These are phyloP conservation scores for Chunga burmeisteri DNA, from an alignment of 2,113 vertebrate genomes.

Conservation along the genomic window DNA sequence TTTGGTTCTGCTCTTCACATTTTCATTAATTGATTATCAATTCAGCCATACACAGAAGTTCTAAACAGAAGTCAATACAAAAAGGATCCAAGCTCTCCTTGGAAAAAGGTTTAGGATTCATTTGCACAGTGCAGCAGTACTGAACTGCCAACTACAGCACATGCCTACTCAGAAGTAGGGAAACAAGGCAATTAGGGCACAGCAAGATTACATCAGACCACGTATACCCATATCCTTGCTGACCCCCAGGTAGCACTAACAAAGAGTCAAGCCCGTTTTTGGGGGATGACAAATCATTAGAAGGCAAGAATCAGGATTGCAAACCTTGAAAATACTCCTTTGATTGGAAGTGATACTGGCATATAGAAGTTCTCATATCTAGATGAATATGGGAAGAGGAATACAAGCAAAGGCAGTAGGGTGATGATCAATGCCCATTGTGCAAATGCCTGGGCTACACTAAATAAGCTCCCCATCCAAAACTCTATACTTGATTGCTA, in stretches of 20 bases:
- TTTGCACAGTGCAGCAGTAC: neutral
- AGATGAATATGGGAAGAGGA: neutral
- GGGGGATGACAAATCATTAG: neutral
- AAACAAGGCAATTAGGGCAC: neutral
- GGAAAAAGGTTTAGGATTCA: neutral
- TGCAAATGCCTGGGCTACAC: neutral
- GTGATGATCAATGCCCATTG: rapidly evolving
- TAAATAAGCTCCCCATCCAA: neutral
- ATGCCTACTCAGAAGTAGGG: neutral
- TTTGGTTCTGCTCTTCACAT: neutral
- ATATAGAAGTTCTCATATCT: neutral
- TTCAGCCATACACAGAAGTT: neutral
- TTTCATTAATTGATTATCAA: neutral
- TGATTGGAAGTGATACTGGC: neutral
- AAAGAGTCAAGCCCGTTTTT: rapidly evolving
- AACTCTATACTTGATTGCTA: neutral
- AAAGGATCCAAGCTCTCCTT: neutral
- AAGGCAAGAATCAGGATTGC: neutral
- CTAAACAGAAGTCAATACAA: neutral
- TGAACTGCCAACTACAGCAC: neutral
- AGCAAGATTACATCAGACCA: neutral
- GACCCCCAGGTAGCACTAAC: neutral
- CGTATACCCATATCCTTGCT: neutral
- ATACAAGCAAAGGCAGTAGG: rapidly evolving
- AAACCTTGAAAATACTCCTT: neutral